Conservation (phyloP, 2,797 vertebrate species). For the Brotula barbata region DNA sequence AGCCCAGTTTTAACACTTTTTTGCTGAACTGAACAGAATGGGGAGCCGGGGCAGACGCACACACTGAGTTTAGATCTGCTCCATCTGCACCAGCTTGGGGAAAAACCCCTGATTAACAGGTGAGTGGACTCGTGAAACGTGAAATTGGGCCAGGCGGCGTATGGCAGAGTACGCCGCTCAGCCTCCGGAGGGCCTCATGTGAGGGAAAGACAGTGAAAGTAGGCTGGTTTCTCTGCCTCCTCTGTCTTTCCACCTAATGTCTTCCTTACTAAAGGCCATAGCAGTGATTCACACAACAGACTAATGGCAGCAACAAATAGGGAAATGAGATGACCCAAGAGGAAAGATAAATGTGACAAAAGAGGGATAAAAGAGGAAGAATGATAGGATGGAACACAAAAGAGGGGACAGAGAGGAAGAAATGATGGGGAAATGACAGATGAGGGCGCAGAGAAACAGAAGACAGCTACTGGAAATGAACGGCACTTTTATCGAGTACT, state of each 20-base stretch:
- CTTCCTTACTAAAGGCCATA: constrained; percentile 28
- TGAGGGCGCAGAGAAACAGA: constrained; percentile 20
- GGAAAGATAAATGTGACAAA: constrained; percentile 14
- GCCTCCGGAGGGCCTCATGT: constrained; percentile 42
- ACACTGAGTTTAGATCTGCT: constrained; percentile 26
- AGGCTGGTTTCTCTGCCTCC: constrained; percentile 33
- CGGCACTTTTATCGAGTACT: constrained; percentile 51
- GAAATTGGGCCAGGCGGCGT: constrained; percentile 50
- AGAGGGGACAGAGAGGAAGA: constrained; percentile 1
- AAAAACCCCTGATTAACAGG: constrained; percentile 53
- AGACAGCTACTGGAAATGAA: constrained; percentile 43
- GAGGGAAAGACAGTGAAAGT: constrained; percentile 17
- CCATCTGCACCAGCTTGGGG: constrained; percentile 28
- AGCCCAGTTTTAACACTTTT: constrained; percentile 60
- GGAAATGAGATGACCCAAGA: constrained; percentile 25
- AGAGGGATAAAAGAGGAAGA: constrained; percentile 8
- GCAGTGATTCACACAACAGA: constrained; percentile 38
- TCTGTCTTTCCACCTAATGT: constrained; percentile 16
- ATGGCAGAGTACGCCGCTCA: constrained; percentile 18
- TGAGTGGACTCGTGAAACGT: constrained; percentile 25
- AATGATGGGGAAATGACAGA: constrained; percentile 40
- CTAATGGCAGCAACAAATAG: constrained; percentile 52
- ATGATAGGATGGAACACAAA: constrained; percentile 1
- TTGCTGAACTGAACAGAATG: constrained; percentile 53
- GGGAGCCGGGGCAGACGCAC: constrained; percentile 19